Evolutionary conservation across 2,888 invertebrate genomes (phyloP).

Genomic region (Acanthosepion esculentum): DNA sequence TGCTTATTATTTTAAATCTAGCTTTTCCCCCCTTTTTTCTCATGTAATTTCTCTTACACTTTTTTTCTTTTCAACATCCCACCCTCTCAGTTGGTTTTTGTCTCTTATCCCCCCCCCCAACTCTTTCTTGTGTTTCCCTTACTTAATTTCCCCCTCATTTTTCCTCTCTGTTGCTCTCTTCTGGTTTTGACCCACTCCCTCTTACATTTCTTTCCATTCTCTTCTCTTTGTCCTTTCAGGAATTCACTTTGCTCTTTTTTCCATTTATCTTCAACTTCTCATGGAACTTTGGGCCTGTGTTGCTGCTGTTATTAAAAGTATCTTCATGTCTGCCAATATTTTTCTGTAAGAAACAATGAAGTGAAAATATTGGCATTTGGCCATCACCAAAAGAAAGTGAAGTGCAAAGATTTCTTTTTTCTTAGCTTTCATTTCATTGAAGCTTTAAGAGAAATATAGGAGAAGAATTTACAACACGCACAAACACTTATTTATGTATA

Average conservation of each 20-base stretch:
- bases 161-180: neutral
- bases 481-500: too few species aligned
- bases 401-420: neutral
- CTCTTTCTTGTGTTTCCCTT: neutral
- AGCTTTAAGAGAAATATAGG: neutral
- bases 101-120: neutral
- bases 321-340: neutral
- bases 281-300: neutral
- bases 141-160: neutral
- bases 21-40: neutral
- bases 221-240: too few species aligned
- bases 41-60: neutral
- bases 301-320: neutral
- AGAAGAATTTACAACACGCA: neutral
- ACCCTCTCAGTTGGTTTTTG: too few species aligned
- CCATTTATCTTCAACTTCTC: neutral
- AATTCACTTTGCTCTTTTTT: too few species aligned
- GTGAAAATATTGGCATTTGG: neutral
- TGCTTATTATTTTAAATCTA: constrained; percentile 33
- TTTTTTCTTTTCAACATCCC: neutral
- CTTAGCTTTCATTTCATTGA: neutral
- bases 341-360: constrained; percentile 16
- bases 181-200: too few species aligned
- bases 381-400: neutral
- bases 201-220: too few species aligned